These are phyloP conservation scores for Polymixis lichenea DNA, from an alignment of 2,888 invertebrate genomes.

Conservation along the genomic window DNA sequence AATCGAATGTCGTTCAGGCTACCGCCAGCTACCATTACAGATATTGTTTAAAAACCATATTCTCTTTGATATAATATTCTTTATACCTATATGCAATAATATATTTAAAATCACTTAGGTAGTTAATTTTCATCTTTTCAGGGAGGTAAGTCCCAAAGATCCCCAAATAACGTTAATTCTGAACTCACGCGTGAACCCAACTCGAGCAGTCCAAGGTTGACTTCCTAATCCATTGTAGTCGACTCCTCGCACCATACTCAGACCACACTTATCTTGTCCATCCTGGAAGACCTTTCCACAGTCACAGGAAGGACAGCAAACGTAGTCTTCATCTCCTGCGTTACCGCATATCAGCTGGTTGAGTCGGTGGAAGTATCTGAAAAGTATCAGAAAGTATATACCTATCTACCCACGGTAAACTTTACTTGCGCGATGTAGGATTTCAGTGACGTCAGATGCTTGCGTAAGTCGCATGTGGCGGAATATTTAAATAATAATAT, in stretches of 20 bases:
- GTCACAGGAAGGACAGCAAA: constrained; percentile 91
- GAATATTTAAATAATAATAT: neutral
- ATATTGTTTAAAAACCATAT: neutral
- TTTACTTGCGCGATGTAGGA: neutral
- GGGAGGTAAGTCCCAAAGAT: neutral
- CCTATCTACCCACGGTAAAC: neutral
- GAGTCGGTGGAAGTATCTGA: constrained; percentile 88
- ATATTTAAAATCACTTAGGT: too few species aligned
- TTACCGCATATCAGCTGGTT: constrained; percentile 91
- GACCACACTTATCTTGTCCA: constrained; percentile 90
- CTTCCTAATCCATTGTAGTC: constrained; percentile 93
- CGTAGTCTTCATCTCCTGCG: constrained; percentile 89
- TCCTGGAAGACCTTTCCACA: constrained; percentile 82
- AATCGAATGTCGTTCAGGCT: too few species aligned
- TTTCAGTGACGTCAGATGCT: neutral
- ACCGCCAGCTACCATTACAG: neutral
- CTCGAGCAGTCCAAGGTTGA: constrained; percentile 94
- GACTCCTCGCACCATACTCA: constrained; percentile 92
- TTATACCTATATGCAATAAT: too few species aligned
- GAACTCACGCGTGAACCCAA: constrained; percentile 94
- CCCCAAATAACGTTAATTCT: neutral
- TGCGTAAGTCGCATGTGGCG: neutral
- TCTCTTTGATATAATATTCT: too few species aligned
- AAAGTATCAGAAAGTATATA: neutral
- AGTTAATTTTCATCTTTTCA: neutral